Evolutionary conservation across 2,113 vertebrate species (phyloP), one percentile per base, ranked within the genome.

Genomic region (Leucopternis melanops): DNA sequence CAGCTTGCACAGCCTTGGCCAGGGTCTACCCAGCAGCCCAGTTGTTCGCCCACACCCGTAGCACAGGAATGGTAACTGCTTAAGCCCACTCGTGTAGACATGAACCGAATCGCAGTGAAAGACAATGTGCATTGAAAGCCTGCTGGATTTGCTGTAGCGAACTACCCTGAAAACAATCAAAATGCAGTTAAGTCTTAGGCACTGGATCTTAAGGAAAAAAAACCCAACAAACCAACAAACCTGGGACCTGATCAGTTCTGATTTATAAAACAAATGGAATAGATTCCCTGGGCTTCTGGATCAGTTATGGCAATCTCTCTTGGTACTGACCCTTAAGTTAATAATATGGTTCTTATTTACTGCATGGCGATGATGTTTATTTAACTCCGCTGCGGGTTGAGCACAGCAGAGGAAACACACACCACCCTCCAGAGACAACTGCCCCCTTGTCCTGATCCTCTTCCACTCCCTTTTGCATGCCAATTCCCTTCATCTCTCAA

Each of bases 1-100:
- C 16, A 45, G 32, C n/a, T 81, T 83, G 63, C 11, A 47, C 9
- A 59, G 49, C 38, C 49, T 80, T 67, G 31, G 50, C 11, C 58
- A 81, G 29, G 19, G 32, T 54, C 22, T 63, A 75, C 7, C 2
- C 32, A 69, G 44, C 20, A 77, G 38, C 22, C 4, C 8, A 50
- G 16, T 2, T 8, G 0, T 20, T 50, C 0, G 0, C 15, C 12
- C 49, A 38, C 23, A 69, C 42, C 38, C 36, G 7, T 22, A 50
- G 49, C 9, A 59, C 0, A 4, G 69, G 49, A 52, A 27, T 11
- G 47, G 2, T 10, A 81, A 42, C 26, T 47, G 14, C 31, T 87
- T 21, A 73, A 70, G 6, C 55, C 27, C 57, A 13, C 55, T 58
- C 0, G 4, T 15, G 23, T 13, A 67, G 40, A 36, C 18, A 29